Evolutionary conservation across 2,888 invertebrate species (phyloP).

Genomic region (Lissonota sp.): DNA sequence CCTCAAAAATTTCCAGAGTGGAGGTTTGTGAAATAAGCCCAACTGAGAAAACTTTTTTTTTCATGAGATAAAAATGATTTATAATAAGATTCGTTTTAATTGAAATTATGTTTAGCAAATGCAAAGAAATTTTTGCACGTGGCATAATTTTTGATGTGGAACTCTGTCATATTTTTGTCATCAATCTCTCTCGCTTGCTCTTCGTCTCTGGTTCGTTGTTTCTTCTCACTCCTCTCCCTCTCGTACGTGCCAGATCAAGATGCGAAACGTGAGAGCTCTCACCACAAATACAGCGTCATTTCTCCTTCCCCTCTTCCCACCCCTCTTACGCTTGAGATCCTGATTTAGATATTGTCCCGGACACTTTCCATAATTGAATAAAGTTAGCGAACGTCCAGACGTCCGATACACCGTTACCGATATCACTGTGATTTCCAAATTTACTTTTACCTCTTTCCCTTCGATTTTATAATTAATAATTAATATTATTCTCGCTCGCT

Average conservation of each 20-base stretch:
- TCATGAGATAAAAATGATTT: no score
- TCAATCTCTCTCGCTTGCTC: background rate
- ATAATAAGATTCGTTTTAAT: no score
- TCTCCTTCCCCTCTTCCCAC: slow-evolving; percentile 5
- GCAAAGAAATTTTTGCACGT: no score
- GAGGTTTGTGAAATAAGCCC: no score
- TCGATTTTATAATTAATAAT: background rate
- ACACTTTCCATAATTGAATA: slow-evolving; percentile 56
- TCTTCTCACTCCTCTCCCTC: slow-evolving; percentile 15
- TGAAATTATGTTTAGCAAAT: no score
- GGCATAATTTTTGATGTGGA: no score
- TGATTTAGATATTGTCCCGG: slow-evolving; percentile 53
- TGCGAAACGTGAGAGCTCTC: slow-evolving; percentile 35
- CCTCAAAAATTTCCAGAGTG: no score
- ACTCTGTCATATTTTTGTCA: no score
- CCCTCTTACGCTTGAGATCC: slow-evolving; percentile 29
- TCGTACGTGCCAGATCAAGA: slow-evolving; percentile 52
- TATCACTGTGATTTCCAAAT: background rate
- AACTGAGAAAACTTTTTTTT: no score
- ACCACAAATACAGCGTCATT: slow-evolving; percentile 21
- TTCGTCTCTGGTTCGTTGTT: slow-evolving; percentile 6
- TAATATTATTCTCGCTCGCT: no score
- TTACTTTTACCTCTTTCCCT: background rate
- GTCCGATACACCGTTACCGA: background rate
- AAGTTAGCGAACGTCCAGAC: slow-evolving; percentile 34